Conservation (phyloP, 2,888 invertebrate genomes). For the Leptothorax acervorum region DNA sequence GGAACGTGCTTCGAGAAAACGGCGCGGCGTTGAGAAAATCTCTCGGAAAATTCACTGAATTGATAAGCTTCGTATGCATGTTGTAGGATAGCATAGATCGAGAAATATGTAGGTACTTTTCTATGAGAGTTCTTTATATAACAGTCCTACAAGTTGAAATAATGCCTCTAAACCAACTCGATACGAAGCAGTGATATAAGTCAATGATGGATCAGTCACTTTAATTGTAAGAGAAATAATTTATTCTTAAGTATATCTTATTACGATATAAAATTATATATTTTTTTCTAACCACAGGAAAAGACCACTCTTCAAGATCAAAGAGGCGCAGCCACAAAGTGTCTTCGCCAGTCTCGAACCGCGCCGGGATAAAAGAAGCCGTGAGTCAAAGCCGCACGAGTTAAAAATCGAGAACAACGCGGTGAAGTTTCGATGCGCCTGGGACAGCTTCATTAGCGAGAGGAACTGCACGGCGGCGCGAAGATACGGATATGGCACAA, state of each 20-base stretch:
- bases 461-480: conserved; percentile 1
- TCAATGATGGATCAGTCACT: not conserved
- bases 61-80: not conserved
- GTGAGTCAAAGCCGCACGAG: not conserved
- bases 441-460: conserved; percentile 35
- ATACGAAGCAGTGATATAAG: conserved; percentile 1
- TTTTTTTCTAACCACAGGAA: not conserved
- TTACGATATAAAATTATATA: not conserved
- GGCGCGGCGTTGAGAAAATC: not conserved
- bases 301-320: not conserved
- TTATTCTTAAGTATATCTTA: not conserved
- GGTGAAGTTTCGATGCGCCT: conserved; percentile 16
- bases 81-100: not conserved
- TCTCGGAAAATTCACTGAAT: not conserved
- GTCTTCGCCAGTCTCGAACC: not conserved
- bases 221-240: not conserved
- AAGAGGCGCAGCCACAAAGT: not conserved
- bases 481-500: conserved; percentile 31
- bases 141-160: not conserved
- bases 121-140: not conserved
- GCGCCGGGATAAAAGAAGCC: not conserved
- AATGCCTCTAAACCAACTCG: not conserved
- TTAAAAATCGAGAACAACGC: conserved; percentile 21
- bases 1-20: not conserved
- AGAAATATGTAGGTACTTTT: not conserved